Evolutionary conservation across 1,140 invertebrate genomes (phyloP), one percentile per base, ranked within the genome.

Genomic region (Penaeus japonicus): DNA sequence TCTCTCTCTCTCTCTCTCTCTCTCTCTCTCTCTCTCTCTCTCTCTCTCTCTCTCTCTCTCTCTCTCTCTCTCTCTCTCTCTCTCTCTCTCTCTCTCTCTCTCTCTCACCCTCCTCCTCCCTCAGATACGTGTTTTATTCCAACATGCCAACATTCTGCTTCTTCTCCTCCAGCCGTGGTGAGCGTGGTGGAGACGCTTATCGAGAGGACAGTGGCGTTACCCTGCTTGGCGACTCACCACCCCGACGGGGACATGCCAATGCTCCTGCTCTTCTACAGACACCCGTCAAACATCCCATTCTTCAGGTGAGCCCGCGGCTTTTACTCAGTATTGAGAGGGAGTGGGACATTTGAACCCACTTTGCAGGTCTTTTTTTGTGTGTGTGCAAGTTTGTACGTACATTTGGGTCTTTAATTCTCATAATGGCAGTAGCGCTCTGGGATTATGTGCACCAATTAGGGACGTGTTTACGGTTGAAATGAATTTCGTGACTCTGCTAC

Each of bases 241-340:
- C 90, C 89, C 3, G 81, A 85, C 20, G 80, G 70, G 17, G 87
- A 90, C 87, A 87, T 84, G 2, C 90, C 90, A 22, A 88, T 84
- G 65, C 83, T 90, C 30, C 87, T 90, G 1, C 87, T 90, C 70
- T 90, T 87, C 87, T 90, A 90, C 78, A 81, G 84, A 27, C 84
- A 88, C 35, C 62, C 87, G 18, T 90, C 90, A 22, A 90, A 89
- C 84, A 89, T 90, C 62, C 90, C 89, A 59, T 90, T 90, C 87
- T 90, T 89, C 85, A 87, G 85, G 85, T 85, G 59, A 27, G 84
- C 55, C 17, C 3, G 10, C 15, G 7, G 0, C 4, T 15, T 47
- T 7, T 15, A 47, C 10, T 47, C 15, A 47, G 10, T 15, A 15
- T 47, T 7, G 39, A 12, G 5, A 47, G 39, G 4, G 47, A 47